Evolutionary conservation across 2,888 invertebrate species (phyloP).

Genomic region (Entomobrya multifasciata): DNA sequence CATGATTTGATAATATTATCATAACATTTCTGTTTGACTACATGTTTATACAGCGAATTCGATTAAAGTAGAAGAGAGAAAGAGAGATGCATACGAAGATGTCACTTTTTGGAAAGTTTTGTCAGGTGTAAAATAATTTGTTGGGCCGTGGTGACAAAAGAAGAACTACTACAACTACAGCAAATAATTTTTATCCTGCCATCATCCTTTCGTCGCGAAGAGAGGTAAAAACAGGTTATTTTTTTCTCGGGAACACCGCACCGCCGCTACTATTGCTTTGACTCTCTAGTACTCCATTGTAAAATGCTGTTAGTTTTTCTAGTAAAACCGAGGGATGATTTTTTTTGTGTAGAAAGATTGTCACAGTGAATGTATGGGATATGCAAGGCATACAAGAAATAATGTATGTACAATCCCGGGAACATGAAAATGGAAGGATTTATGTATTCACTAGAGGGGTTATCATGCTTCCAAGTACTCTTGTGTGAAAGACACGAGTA

Average conservation of each 20-base stretch:
- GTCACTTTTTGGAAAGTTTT: constrained; percentile 58
- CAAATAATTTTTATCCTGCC: constrained; percentile 19
- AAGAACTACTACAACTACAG: neutral
- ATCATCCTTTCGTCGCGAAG: neutral
- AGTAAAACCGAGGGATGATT: constrained; percentile 6
- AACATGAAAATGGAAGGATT: constrained; percentile 71
- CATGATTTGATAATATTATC: neutral
- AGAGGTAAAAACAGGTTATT: constrained; percentile 2
- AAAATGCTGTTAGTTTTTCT: neutral
- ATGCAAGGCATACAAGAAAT: constrained; percentile 72
- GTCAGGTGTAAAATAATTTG: constrained; percentile 71
- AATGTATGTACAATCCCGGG: constrained; percentile 61
- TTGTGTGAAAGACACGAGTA: constrained; percentile 52
- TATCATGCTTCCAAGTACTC: neutral
- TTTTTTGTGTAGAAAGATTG: neutral
- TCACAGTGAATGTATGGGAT: neutral
- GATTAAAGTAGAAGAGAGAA: neutral
- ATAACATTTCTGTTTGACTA: neutral
- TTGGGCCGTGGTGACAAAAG: constrained; percentile 64
- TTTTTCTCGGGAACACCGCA: too few relatives aligned
- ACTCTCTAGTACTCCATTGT: neutral
- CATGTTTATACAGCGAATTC: neutral
- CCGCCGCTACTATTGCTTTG: neutral
- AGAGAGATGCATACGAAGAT: constrained; percentile 2
- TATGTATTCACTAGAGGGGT: constrained; percentile 61